Percentiles rank a stretch among this genome's conserved stretches.
Conservation (phyloP, 2,113 vertebrate genomes). For the Bettongia penicillata region DNA sequence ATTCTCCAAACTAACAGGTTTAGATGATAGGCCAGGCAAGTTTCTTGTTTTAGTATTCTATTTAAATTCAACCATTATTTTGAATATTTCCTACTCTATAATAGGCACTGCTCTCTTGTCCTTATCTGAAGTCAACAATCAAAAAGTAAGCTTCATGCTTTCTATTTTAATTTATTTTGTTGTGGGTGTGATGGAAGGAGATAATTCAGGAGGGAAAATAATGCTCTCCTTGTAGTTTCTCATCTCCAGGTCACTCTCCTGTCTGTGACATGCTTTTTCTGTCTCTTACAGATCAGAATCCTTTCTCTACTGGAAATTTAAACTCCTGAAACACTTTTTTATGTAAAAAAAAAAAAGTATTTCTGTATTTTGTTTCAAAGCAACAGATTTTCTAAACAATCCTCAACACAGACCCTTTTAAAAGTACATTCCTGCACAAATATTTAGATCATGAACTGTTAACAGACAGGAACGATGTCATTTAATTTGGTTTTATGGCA, state of each 20-base stretch:
- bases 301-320: neutral
- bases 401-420: neutral
- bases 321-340: neutral
- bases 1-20: neutral
- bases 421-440: neutral
- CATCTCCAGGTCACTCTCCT: neutral
- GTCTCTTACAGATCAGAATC: neutral
- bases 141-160: neutral
- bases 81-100: neutral
- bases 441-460: neutral
- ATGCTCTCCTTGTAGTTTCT: neutral
- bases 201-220: neutral
- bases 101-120: neutral
- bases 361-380: neutral
- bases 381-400: neutral
- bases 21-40: neutral
- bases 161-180: neutral
- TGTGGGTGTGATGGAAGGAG: neutral
- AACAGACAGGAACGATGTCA: neutral
- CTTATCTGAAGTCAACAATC: neutral
- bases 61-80: neutral
- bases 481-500: neutral
- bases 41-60: neutral
- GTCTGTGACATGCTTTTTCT: neutral
- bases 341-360: neutral